Base-by-base conservation (phyloP, 2,797 vertebrate genomes). In the Hybognathus amarus region DNA sequence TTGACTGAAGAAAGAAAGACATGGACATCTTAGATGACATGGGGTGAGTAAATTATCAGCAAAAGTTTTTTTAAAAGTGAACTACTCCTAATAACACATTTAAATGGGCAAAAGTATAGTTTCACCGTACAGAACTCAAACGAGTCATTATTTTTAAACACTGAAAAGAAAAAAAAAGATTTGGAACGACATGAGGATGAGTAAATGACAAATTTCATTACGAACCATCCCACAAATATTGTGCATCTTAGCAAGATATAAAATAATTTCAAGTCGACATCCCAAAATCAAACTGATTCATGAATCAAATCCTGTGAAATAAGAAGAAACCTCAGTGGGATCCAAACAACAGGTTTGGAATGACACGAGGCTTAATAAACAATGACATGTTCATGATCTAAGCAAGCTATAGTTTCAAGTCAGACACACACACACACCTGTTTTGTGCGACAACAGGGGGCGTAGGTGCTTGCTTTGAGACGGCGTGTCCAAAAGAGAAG, bases 391-490 rank as follows among this genome's bases (percentile, higher is more conserved):
- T 68, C 66, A 38, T 36, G 45, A 64, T 42, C 50, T 54, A 1
- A 56, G 73, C 52, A 17, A 75, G 74, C 38, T 6, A 6, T 61
- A 10, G 9, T 56, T 74, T 74, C 20, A 2, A 38, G 71, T 3
- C 66, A 5, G 11, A 59, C n/a, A 20, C 40, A 40, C 42, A 45
- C 42, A 45, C 42, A 42, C 42, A 30, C 33, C 13, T 13, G 50
- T 47, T 83, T 83, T 68, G 56, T 59, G 69, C 7, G 67, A 82
- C 87, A 86, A 84, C 82, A 88, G 87, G 87, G 87, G 87, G 86
- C 79, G 87, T 87, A 84, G 71, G 82, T 84, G 87, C 83, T 61
- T 71, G 50, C 70, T 75, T 50, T 79, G 50, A 77, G 22, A 42
- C 69, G 38, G 69, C 64, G 68, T 67, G 81, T 82, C 78, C 20